Evolutionary conservation across 2,113 vertebrate species (phyloP).

Genomic region (Myotis yumanensis): DNA sequence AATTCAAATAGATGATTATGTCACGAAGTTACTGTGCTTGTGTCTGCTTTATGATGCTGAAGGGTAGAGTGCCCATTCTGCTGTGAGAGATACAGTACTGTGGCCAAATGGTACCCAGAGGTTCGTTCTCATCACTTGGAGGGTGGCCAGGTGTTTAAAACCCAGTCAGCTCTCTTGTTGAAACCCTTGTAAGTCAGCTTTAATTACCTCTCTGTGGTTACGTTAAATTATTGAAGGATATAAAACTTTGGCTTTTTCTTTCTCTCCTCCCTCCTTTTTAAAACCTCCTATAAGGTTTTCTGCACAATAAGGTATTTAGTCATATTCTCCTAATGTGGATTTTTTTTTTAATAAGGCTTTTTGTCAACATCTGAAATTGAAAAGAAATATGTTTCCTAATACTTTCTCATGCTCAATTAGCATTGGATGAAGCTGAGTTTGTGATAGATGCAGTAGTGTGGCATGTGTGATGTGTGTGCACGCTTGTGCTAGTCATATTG

Average conservation of each 20-base stretch:
- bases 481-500: not conserved
- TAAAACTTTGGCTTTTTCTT: not conserved
- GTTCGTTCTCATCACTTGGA: not conserved
- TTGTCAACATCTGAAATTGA: not conserved
- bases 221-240: not conserved
- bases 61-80: not conserved
- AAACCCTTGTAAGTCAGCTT: not conserved
- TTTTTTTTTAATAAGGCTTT: not conserved
- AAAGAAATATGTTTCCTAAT: not conserved
- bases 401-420: not conserved
- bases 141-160: not conserved
- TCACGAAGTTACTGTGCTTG: not conserved
- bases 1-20: not conserved
- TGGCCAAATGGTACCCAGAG: not conserved
- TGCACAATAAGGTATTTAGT: not conserved
- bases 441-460: not conserved
- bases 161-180: not conserved
- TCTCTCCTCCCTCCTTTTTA: not conserved
- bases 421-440: not conserved
- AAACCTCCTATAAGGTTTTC: not conserved
- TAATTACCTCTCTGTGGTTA: not conserved
- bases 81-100: not conserved
- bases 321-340: not conserved
- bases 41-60: constrained; percentile 3
- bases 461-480: not conserved